Base-by-base conservation (phyloP, 2,113 vertebrate genomes). In the Opisthocomus hoazin region DNA sequence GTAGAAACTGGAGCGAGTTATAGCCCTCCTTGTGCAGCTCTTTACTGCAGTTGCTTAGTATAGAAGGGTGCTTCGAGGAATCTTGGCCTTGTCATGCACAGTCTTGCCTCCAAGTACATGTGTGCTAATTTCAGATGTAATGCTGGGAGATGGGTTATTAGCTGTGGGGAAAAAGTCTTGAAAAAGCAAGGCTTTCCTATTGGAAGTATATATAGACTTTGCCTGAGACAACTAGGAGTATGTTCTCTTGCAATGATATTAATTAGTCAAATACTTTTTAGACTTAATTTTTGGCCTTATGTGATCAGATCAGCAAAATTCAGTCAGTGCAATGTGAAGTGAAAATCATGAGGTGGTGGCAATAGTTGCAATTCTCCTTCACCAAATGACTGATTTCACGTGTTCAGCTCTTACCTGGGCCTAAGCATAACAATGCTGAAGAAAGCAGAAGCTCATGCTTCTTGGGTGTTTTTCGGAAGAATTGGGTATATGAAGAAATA, bases 31-130 rank as follows among this genome's bases (percentile, higher is more conserved):
- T 26, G 12, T 11, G 69, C n/a, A 78, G 43, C 27, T 75, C 27
- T 30, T 50, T 60, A 30, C 51, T 77, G 84, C 77, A 29, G 12
- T 20, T 58, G 0, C 22, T 56, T 60, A 24, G 30, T 22, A 1
- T 1, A 9, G 3, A 36, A 58, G 14, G n/a, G 15, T 9, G 13
- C 53, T 54, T 36, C 0, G 7, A 19, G 30, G 26, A 21, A 30
- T 50, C 17, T 36, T 22, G 17, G 27, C 4, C 5, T 10, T 12
- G 58, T 39, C 20, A 5, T 22, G 29, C 39, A 3, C 15, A 9
- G 8, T 14, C 10, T 57, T 56, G 30, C 37, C 23, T 21, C 46
- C 0, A 1, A 39, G 19, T 18, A 34, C 37, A 7, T 11, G 11
- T 0, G 0, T 58, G 24, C 27, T 65, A 11, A 18, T 74, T 56